These are phyloP conservation scores for Actinopyga echinites DNA, from an alignment of 53 echinoderm and acorn worm genomes.

Conservation along the genomic window DNA sequence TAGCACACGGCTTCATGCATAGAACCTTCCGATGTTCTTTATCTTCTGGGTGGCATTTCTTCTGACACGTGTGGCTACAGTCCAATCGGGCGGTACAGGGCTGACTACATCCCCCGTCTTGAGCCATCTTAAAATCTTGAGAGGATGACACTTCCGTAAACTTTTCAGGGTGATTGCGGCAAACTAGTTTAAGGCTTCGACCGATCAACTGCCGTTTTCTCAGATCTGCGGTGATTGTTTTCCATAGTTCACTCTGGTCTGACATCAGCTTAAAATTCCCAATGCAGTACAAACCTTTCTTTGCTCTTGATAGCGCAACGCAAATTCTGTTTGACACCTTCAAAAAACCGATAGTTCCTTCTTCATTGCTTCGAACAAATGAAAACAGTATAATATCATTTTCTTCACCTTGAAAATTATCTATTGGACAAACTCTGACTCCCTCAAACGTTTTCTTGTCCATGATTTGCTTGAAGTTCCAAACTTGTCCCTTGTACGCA, in stretches of 20 bases:
- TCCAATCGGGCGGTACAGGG: constrained; percentile 49
- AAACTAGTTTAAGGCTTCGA: constrained; percentile 47
- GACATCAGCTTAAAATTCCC: constrained; percentile 80
- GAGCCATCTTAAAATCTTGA: constrained; percentile 65
- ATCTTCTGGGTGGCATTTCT: constrained; percentile 64
- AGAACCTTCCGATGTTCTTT: constrained; percentile 36
- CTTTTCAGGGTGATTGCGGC: constrained; percentile 65
- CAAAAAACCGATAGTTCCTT: constrained; percentile 84
- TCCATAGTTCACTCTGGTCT: constrained; percentile 67
- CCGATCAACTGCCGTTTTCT: constrained; percentile 43
- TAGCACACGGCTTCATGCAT: constrained; percentile 50
- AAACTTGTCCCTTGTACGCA: constrained; percentile 75
- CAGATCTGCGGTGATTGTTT: constrained; percentile 63
- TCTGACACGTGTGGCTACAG: constrained; percentile 63
- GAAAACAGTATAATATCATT: constrained; percentile 92
- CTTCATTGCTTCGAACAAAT: constrained; percentile 83
- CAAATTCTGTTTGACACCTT: constrained; percentile 86
- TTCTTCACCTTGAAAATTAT: constrained; percentile 95
- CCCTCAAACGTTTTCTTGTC: constrained; percentile 54
- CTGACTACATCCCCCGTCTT: constrained; percentile 72
- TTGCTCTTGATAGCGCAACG: constrained; percentile 90
- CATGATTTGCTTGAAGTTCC: constrained; percentile 55
- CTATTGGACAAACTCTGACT: constrained; percentile 73
- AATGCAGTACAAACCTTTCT: constrained; percentile 79
- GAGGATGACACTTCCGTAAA: constrained; percentile 45